Conservation (phyloP, 2,888 invertebrate species). For the Ischnura elegans region DNA sequence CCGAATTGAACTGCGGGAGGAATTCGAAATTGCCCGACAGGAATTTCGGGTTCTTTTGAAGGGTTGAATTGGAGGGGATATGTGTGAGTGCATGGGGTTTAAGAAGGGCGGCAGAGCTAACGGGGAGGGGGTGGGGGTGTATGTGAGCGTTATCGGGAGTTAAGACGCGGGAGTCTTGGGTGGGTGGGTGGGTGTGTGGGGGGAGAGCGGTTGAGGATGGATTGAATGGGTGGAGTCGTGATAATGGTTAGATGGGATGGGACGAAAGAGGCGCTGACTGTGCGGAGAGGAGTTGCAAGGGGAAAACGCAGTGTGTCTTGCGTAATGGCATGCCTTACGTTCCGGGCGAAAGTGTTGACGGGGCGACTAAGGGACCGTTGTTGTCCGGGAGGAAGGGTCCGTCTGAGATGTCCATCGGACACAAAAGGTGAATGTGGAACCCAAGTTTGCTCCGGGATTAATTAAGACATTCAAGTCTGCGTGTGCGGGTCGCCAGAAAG, state of each 20-base stretch:
- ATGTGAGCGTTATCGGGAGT: neutral
- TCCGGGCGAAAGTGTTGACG: neutral
- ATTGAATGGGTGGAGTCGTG: neutral
- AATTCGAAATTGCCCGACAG: slow-evolving; percentile 67
- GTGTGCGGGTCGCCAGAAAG: neutral
- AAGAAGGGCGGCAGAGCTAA: neutral
- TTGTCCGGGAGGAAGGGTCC: neutral
- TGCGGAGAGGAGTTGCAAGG: neutral
- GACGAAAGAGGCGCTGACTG: neutral
- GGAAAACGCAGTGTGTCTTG: neutral
- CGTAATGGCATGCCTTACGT: neutral
- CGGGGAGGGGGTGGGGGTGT: neutral
- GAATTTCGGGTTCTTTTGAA: slow-evolving; percentile 67
- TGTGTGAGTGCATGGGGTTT: slow-evolving; percentile 14
- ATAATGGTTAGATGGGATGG: neutral
- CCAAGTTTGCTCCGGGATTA: neutral
- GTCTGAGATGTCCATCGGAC: neutral
- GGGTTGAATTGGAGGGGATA: slow-evolving; percentile 60
- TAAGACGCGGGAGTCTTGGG: neutral
- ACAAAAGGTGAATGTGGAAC: neutral
- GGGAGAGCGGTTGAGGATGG: neutral
- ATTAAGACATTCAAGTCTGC: neutral
- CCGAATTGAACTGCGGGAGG: slow-evolving; percentile 63
- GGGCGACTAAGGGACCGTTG: neutral
- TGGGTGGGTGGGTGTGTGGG: neutral